Evolutionary conservation across 2,113 vertebrate species (phyloP).

Genomic region (Microtus oregoni): DNA sequence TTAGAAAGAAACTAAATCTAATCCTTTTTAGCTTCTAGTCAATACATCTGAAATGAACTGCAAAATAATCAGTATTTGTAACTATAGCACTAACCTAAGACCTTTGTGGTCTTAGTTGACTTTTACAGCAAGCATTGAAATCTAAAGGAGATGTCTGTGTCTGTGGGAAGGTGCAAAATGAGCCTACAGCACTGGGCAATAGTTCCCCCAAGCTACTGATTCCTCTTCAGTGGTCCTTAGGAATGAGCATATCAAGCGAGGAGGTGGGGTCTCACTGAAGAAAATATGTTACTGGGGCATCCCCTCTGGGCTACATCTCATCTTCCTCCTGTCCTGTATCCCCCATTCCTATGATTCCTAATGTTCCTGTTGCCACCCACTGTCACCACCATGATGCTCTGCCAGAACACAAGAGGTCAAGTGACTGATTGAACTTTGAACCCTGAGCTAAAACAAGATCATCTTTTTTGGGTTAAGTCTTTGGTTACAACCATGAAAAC

Average conservation of each 20-base stretch:
- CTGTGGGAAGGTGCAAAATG: too few relatives aligned
- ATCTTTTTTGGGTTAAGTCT: neutral
- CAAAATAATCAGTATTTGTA: neutral
- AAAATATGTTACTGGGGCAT: neutral
- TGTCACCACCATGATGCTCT: neutral
- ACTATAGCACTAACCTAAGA: neutral
- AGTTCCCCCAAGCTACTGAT: neutral
- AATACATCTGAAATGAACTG: constrained; percentile 41
- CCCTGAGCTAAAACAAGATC: neutral
- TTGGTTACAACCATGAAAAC: neutral
- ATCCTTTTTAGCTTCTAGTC: neutral
- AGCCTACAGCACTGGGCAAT: neutral
- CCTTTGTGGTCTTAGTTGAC: constrained; percentile 18
- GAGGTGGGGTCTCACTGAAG: neutral
- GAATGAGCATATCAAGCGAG: accelerated
- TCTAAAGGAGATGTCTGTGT: neutral
- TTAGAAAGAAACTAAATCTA: neutral
- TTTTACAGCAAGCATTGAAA: neutral
- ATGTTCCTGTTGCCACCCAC: neutral
- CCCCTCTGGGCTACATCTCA: too few relatives aligned
- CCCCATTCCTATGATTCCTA: neutral
- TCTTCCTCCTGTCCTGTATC: neutral
- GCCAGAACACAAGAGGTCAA: neutral
- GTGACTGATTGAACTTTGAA: neutral
- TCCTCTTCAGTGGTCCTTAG: neutral